phyloP scores from a whole-genome alignment of 1,140 invertebrate genomes.

The Hormaphis cornu region DNA sequence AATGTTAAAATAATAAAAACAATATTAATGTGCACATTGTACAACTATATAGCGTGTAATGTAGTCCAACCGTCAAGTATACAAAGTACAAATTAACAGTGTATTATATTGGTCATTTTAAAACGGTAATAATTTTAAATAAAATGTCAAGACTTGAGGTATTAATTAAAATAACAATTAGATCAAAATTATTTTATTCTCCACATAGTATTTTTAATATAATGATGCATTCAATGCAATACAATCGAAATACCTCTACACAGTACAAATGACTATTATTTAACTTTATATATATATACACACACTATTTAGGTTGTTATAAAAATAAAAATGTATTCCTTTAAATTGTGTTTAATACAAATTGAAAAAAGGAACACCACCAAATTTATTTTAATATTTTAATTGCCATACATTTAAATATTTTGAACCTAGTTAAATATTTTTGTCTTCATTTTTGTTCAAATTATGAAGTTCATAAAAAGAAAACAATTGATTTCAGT shows the following conservation, averaged over 20 bases:
- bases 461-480: neutral
- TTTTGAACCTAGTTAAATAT: neutral
- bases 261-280: neutral
- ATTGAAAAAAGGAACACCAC: neutral
- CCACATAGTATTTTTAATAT: neutral
- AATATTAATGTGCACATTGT: neutral
- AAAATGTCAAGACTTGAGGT: too few species aligned
- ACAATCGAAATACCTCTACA: neutral
- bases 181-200: neutral
- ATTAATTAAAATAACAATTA: too few species aligned
- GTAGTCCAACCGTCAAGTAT: neutral
- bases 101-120: neutral
- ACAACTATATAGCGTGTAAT: neutral
- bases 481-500: slow-evolving; percentile 13
- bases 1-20: too few species aligned
- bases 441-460: slow-evolving; percentile 1
- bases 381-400: neutral
- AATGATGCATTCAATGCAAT: neutral
- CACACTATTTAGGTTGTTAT: neutral
- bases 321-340: slow-evolving; percentile 1
- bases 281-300: too few species aligned
- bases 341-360: neutral
- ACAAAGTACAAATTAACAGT: neutral
- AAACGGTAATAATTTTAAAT: neutral
- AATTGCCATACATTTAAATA: neutral